A percentile compares a stretch with the other conserved stretches of the same genome.
phyloP scores from a whole-genome alignment of 2,888 invertebrate species.

The Punctoribates punctum region DNA sequence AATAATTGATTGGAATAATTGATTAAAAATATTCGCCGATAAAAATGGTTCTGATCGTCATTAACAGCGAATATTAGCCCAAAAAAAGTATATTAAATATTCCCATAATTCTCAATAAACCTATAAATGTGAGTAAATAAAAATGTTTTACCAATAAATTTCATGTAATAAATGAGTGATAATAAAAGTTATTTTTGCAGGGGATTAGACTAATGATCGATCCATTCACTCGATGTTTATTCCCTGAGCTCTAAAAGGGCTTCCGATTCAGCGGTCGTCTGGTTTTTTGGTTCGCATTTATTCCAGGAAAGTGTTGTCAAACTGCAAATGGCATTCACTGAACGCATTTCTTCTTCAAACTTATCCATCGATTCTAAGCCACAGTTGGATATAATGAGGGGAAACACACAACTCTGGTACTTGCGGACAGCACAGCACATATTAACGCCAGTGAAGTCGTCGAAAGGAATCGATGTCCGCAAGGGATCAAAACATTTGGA shows the following conservation, averaged over 20 bases:
- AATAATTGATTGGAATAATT: too few species aligned
- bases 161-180: too few species aligned
- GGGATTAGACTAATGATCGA: background rate
- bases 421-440: conserved; percentile 38
- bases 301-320: conserved; percentile 36
- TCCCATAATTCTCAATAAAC: too few species aligned
- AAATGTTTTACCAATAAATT: too few species aligned
- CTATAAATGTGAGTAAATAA: too few species aligned
- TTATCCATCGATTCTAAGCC: conserved; percentile 42
- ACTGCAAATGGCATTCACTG: conserved; percentile 29
- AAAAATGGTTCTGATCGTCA: too few species aligned
- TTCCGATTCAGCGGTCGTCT: background rate
- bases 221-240: background rate
- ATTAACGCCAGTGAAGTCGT: conserved; percentile 36
- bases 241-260: background rate
- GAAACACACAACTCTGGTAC: conserved; percentile 40
- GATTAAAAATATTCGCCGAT: too few species aligned
- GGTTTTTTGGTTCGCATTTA: conserved; percentile 40
- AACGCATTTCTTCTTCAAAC: conserved; percentile 39
- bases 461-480: background rate
- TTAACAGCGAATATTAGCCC: too few species aligned
- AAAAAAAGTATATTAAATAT: too few species aligned
- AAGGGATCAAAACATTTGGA: conserved; percentile 36
- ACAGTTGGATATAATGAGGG: conserved; percentile 36
- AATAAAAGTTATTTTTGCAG: too few species aligned